A percentile compares a stretch with the other conserved stretches of the same genome.
phyloP scores from a whole-genome alignment of 2,113 vertebrate genomes.

The Elaphurus davidianus region DNA sequence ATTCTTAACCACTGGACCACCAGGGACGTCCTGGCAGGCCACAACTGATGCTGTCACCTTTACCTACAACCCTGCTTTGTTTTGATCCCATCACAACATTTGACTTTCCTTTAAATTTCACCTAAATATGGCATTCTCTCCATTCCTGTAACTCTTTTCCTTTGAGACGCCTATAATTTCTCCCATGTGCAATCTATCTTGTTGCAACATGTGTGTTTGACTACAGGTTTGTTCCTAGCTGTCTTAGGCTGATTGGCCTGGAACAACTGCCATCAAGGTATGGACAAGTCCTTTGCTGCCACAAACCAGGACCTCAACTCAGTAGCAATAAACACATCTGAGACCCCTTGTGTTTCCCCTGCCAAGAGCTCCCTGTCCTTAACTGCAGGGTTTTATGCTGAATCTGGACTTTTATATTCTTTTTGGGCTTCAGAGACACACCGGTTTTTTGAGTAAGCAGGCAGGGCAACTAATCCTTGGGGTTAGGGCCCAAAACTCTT shows the following conservation, averaged over 20 bases:
- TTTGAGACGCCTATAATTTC: background rate
- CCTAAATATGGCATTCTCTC: background rate
- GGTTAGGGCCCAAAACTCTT: background rate
- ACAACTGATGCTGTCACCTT: background rate
- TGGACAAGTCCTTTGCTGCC: background rate
- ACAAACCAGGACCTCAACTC: background rate
- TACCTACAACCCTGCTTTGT: background rate
- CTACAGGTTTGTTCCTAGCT: background rate
- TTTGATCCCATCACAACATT: background rate
- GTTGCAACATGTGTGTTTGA: background rate
- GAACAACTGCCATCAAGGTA: background rate
- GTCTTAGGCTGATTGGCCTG: background rate
- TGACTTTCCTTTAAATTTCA: background rate
- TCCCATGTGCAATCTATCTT: background rate
- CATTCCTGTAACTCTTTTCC: background rate
- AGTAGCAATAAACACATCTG: background rate
- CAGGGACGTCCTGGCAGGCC: background rate
- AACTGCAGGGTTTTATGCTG: background rate
- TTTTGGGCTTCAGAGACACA: background rate
- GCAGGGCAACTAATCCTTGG: background rate
- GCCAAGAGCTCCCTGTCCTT: background rate
- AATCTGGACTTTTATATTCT: background rate
- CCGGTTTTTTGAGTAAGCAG: background rate
- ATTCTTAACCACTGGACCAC: background rate
- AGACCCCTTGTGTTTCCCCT: background rate